These are phyloP conservation scores for Epizoanthus ramosus DNA, from an alignment of 92 coral and sea anemone species.

Conservation along the genomic window DNA sequence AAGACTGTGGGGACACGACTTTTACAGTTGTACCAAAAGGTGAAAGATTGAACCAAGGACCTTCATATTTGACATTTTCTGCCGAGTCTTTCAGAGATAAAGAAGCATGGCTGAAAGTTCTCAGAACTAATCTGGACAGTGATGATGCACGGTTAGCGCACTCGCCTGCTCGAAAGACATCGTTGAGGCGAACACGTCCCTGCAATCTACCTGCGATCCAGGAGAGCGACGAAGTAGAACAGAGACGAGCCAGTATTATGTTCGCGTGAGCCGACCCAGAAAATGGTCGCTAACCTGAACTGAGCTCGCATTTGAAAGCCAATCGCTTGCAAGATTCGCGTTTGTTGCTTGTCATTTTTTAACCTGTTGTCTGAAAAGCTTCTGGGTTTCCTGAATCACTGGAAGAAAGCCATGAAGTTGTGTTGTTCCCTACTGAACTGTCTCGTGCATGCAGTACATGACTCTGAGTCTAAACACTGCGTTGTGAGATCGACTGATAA, in stretches of 20 bases:
- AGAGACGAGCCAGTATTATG: background rate
- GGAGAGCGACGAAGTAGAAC: conserved; percentile 27
- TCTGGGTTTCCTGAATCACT: background rate
- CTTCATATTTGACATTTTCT: conserved; percentile 60
- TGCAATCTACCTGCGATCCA: conserved; percentile 21
- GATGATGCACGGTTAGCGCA: background rate
- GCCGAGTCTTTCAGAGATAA: conserved; percentile 70
- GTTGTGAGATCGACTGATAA: too few relatives aligned
- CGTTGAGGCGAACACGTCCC: conserved; percentile 18
- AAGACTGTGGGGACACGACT: conserved; percentile 59
- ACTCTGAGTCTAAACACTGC: too few relatives aligned
- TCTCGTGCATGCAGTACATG: background rate
- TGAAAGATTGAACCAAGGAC: conserved; percentile 76
- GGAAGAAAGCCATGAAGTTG: background rate
- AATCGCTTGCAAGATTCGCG: background rate
- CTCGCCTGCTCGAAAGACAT: conserved; percentile 17
- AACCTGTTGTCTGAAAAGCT: background rate
- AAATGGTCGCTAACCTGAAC: background rate
- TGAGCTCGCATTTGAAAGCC: too few relatives aligned
- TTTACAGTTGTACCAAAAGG: conserved; percentile 78
- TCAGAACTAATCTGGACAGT: conserved; percentile 31
- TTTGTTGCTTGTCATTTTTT: background rate
- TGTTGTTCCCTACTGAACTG: background rate
- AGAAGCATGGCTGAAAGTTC: conserved; percentile 70
- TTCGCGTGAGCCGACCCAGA: background rate